These are phyloP conservation scores for Xenentodon cancila DNA, from an alignment of 2,797 vertebrate genomes.

Conservation along the genomic window DNA sequence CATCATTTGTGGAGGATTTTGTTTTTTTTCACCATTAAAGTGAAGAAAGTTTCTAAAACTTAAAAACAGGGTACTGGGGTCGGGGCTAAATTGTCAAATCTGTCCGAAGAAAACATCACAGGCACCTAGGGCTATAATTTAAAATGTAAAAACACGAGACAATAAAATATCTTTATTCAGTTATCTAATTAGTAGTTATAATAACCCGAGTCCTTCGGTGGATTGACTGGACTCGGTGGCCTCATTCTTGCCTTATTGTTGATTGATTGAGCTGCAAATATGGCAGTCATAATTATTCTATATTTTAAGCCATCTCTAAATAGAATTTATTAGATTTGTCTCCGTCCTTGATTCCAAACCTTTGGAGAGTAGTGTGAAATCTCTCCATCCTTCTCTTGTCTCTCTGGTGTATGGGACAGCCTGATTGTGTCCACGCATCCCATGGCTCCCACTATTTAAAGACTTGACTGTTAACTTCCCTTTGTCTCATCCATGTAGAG, in stretches of 20 bases:
- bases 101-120: conserved; percentile 22
- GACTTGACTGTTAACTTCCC: conserved; percentile 74
- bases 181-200: conserved; percentile 74
- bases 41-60: conserved; percentile 34
- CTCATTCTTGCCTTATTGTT: conserved; percentile 78
- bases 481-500: conserved; percentile 69
- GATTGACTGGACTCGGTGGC: conserved; percentile 70
- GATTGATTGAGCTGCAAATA: conserved; percentile 83
- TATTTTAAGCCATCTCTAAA: conserved; percentile 81
- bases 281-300: conserved; percentile 80
- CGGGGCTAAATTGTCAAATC: conserved; percentile 33
- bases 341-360: conserved; percentile 79
- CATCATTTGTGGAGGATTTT: conserved; percentile 3
- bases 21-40: conserved; percentile 2
- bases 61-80: conserved; percentile 17
- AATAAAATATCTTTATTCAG: conserved; percentile 53
- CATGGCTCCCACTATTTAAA: conserved; percentile 80
- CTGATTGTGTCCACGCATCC: conserved; percentile 81
- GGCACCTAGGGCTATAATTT: conserved; percentile 29
- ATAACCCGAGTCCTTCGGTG: conserved; percentile 74
- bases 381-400: conserved; percentile 63
- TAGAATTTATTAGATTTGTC: conserved; percentile 83
- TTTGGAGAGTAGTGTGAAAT: conserved; percentile 73
- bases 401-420: conserved; percentile 79
- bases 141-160: conserved; percentile 46